Conservation (phyloP, 2,888 invertebrate species). For the Eupithecia subumbrata region DNA sequence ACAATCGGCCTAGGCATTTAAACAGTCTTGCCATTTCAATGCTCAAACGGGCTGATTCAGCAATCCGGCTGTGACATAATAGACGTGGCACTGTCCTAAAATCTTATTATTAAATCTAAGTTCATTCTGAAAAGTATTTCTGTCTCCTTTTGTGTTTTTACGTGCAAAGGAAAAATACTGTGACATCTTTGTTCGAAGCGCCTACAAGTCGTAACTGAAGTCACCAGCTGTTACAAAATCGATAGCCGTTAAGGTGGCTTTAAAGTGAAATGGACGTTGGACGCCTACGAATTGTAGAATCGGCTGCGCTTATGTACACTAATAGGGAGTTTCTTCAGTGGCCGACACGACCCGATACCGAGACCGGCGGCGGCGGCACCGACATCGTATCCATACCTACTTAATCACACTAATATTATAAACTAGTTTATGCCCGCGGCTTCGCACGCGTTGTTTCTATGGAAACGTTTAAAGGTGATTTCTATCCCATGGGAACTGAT, state of each 20-base stretch:
- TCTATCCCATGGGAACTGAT: no score
- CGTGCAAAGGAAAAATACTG: neutral
- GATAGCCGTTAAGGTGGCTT: conserved; percentile 38
- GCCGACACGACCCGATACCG: neutral
- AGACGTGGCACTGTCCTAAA: neutral
- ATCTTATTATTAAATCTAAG: neutral
- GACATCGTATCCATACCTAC: no score
- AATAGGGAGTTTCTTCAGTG: neutral
- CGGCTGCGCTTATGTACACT: neutral
- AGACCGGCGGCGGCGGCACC: neutral
- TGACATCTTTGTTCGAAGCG: neutral
- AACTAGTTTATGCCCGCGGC: no score
- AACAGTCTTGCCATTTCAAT: neutral
- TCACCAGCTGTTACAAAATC: conserved; percentile 42
- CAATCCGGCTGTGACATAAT: neutral
- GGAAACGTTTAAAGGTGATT: no score
- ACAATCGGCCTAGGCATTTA: neutral
- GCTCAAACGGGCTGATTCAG: neutral
- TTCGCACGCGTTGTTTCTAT: no score
- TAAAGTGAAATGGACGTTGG: conserved; percentile 29
- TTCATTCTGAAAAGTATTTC: neutral
- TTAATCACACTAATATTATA: no score
- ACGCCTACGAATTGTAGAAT: conserved; percentile 20
- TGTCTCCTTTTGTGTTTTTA: neutral
- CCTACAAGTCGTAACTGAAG: conserved; percentile 11